Conservation (phyloP, 1,140 invertebrate genomes). For the Drosophila pseudoobscura region DNA sequence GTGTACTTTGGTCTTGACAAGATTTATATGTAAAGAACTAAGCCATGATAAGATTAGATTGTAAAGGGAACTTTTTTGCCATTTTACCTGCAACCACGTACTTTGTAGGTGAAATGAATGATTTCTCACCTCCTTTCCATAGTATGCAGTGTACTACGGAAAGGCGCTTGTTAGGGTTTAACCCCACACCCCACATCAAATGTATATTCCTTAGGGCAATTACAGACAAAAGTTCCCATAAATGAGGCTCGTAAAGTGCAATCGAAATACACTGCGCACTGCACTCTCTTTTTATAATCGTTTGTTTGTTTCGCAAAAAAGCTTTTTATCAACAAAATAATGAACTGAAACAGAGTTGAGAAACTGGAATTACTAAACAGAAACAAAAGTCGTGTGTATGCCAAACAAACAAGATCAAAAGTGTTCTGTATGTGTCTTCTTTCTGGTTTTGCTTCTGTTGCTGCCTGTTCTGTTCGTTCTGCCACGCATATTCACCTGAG, state of each 20-base stretch:
- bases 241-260: slow-evolving; percentile 38
- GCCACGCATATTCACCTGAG: slow-evolving; percentile 19
- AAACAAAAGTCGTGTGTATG: slow-evolving; percentile 23
- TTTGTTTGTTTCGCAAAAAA: slow-evolving; percentile 28
- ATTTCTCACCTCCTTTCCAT: too few relatives aligned
- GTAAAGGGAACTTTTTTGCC: slow-evolving; percentile 44
- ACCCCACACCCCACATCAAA: background rate
- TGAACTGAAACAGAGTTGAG: slow-evolving; percentile 13
- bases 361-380: slow-evolving; percentile 22
- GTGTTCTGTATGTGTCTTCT: slow-evolving; percentile 9
- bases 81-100: slow-evolving; percentile 5
- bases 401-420: slow-evolving; percentile 50
- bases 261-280: slow-evolving; percentile 25
- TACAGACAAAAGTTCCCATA: slow-evolving; percentile 24
- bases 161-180: slow-evolving; percentile 21
- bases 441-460: slow-evolving; percentile 4
- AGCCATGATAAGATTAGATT: slow-evolving; percentile 60
- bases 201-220: slow-evolving; percentile 10
- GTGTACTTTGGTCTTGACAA: slow-evolving; percentile 25
- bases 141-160: background rate
- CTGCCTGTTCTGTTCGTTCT: background rate
- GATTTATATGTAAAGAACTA: slow-evolving; percentile 41
- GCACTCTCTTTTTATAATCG: slow-evolving; percentile 11
- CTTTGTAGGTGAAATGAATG: too few relatives aligned
- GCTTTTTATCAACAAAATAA: slow-evolving; percentile 8